Percentiles rank a stretch among this genome's conserved stretches.
phyloP scores from a whole-genome alignment of 2,888 invertebrate genomes.

The Ornithoptera priamus region DNA sequence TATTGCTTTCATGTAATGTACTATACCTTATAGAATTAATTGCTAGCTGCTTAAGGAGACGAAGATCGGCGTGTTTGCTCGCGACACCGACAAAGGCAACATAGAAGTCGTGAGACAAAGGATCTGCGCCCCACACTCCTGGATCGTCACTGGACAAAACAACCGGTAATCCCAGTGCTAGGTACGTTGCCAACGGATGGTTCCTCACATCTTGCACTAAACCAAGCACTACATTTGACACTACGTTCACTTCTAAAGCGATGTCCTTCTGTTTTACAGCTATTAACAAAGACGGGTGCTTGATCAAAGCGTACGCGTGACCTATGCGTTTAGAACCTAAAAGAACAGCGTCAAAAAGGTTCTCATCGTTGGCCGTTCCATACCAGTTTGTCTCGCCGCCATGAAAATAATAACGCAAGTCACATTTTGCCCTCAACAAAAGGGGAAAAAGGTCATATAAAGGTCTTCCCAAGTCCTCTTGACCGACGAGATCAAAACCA shows the following conservation, averaged over 20 bases:
- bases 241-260: slow-evolving; percentile 88
- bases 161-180: slow-evolving; percentile 85
- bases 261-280: slow-evolving; percentile 80
- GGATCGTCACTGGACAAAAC: slow-evolving; percentile 91
- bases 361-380: slow-evolving; percentile 83
- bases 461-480: slow-evolving; percentile 86
- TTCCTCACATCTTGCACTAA: slow-evolving; percentile 86
- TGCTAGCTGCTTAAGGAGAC: slow-evolving; percentile 86
- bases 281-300: slow-evolving; percentile 84
- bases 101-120: slow-evolving; percentile 89
- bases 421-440: slow-evolving; percentile 70
- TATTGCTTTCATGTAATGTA: slow-evolving; percentile 57
- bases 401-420: slow-evolving; percentile 86
- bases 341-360: slow-evolving; percentile 87
- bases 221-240: slow-evolving; percentile 88
- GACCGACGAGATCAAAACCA: slow-evolving; percentile 91
- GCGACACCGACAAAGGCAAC: slow-evolving; percentile 87
- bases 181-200: slow-evolving; percentile 84
- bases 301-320: slow-evolving; percentile 86
- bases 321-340: slow-evolving; percentile 88
- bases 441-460: slow-evolving; percentile 80
- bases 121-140: slow-evolving; percentile 87
- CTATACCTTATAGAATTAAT: slow-evolving; percentile 87
- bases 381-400: slow-evolving; percentile 90
- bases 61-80: slow-evolving; percentile 83